Evolutionary conservation across 2,888 invertebrate genomes (phyloP).

Genomic region (Lepetodrilus schrolli): DNA sequence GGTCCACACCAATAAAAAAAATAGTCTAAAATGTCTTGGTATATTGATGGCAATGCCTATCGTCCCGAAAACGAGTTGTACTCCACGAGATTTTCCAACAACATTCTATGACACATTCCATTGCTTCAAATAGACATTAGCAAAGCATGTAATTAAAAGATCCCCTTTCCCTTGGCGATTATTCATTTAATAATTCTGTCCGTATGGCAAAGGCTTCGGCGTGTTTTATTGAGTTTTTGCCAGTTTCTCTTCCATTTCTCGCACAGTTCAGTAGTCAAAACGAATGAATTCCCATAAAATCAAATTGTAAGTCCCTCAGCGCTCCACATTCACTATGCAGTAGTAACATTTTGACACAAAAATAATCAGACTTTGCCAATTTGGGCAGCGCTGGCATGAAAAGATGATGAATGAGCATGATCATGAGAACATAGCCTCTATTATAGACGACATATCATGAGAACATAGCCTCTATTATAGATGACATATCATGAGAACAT

Average conservation of each 20-base stretch:
- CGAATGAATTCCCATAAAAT: slow-evolving; percentile 24
- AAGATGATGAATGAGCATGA: slow-evolving; percentile 2
- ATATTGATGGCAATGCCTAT: no score
- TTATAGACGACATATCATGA: background rate
- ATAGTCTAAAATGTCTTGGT: no score
- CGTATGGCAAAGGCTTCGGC: background rate
- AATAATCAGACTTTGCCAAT: slow-evolving; percentile 23
- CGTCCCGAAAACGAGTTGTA: no score
- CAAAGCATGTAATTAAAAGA: slow-evolving; percentile 9
- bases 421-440: background rate
- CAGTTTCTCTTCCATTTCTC: background rate
- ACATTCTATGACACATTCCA: no score
- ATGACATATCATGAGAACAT: no score
- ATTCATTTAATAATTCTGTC: background rate
- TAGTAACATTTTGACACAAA: slow-evolving; percentile 21
- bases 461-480: background rate
- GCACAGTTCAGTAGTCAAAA: slow-evolving; percentile 6
- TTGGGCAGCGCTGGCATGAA: background rate
- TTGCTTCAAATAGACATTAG: background rate
- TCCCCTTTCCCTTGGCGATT: background rate
- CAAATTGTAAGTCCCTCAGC: slow-evolving; percentile 16
- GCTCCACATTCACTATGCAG: background rate
- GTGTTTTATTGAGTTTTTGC: slow-evolving; percentile 23
- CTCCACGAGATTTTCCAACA: no score
- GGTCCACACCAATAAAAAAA: no score